Percentiles rank a stretch among this genome's conserved stretches.
These are phyloP conservation scores for Anguilla megastoma DNA, from an alignment of 2,797 vertebrate genomes.

Conservation along the genomic window DNA sequence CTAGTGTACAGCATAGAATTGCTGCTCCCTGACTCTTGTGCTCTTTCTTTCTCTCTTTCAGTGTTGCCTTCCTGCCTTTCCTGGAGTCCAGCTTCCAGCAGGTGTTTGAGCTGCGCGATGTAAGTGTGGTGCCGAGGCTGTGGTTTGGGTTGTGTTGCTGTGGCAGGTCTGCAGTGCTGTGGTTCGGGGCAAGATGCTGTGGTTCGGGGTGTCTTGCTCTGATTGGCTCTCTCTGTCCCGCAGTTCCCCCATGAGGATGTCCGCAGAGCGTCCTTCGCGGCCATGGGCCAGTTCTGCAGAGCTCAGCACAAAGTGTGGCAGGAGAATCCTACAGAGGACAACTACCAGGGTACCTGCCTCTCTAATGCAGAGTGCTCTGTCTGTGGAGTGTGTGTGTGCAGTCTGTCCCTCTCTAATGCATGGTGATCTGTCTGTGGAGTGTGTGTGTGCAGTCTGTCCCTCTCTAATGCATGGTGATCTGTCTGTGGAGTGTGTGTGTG, in stretches of 20 bases:
- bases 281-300: slow-evolving; percentile 84
- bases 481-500: not conserved
- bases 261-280: slow-evolving; percentile 74
- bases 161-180: not conserved
- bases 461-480: too few species aligned
- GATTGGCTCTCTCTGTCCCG: not conserved
- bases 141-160: not conserved
- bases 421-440: not conserved
- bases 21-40: not conserved
- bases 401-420: too few species aligned
- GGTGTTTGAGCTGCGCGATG: slow-evolving; percentile 79
- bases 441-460: not conserved
- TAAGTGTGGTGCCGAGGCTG: slow-evolving; percentile 58
- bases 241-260: slow-evolving; percentile 83
- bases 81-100: slow-evolving; percentile 83
- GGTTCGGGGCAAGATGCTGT: slow-evolving; percentile 7
- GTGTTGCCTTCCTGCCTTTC: slow-evolving; percentile 82
- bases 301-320: slow-evolving; percentile 79
- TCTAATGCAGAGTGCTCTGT: not conserved
- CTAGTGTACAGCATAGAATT: not conserved
- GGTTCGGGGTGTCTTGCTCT: not conserved
- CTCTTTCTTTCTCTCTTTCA: slow-evolving; percentile 48
- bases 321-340: slow-evolving; percentile 70
- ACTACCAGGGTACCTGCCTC: slow-evolving; percentile 69
- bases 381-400: too few species aligned